Evolutionary conservation across 2,888 invertebrate genomes (phyloP).

Genomic region (Thysanoteuthis rhombus): DNA sequence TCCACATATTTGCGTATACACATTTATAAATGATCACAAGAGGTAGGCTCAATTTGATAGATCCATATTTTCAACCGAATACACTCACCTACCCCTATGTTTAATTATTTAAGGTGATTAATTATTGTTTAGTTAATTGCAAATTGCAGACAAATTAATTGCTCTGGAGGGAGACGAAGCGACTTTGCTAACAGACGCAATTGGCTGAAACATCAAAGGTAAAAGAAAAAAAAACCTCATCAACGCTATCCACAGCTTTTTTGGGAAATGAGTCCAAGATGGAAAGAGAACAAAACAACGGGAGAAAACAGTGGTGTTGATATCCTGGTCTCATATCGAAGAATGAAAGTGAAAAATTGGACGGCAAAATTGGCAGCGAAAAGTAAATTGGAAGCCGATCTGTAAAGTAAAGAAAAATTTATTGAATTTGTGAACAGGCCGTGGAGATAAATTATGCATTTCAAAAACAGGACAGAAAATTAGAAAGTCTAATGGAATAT

Average conservation of each 20-base stretch:
- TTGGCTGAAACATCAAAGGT: neutral
- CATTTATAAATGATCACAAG: too few species aligned
- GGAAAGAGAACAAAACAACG: neutral
- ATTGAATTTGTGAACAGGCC: neutral
- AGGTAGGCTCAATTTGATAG: too few species aligned
- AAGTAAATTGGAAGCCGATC: neutral
- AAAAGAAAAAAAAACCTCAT: too few species aligned
- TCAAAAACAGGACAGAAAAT: neutral
- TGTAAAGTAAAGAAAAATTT: neutral
- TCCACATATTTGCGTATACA: too few species aligned
- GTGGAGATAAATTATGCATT: neutral
- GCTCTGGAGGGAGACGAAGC: neutral
- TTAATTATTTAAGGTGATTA: conserved; percentile 12
- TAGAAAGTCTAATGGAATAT: neutral
- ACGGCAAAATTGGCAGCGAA: neutral
- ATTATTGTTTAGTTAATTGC: neutral
- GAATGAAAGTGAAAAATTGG: neutral
- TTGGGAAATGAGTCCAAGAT: neutral
- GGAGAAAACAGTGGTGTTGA: neutral
- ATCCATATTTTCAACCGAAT: too few species aligned
- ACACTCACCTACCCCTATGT: neutral
- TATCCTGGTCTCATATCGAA: neutral
- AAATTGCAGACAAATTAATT: neutral
- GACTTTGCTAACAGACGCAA: neutral
- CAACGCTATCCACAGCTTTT: neutral